Percentiles rank a stretch among this genome's conserved stretches.
phyloP scores from a whole-genome alignment of 2,888 invertebrate genomes.

The Odontothrips loti region DNA sequence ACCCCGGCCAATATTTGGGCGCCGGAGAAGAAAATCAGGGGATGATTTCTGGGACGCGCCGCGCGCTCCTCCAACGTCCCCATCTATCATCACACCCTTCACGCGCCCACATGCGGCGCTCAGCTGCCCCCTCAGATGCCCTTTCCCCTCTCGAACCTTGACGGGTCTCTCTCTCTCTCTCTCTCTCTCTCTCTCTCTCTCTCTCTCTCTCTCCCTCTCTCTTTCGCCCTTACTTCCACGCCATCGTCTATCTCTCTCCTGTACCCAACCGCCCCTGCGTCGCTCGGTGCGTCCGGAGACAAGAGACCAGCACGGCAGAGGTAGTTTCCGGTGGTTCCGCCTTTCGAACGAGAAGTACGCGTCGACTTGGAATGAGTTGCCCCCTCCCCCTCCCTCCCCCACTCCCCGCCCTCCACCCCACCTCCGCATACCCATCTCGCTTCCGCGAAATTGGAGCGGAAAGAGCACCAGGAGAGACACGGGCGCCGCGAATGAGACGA shows the following conservation, averaged over 20 bases:
- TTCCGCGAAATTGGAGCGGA: background rate
- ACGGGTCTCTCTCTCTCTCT: too few relatives aligned
- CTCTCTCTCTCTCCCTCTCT: background rate
- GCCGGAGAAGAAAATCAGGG: too few relatives aligned
- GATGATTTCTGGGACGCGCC: too few relatives aligned
- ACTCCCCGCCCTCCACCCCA: background rate
- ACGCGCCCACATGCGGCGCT: too few relatives aligned
- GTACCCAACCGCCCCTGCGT: background rate
- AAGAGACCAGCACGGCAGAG: background rate
- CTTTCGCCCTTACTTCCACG: background rate
- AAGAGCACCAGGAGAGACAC: background rate
- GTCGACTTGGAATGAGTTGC: constrained; percentile 8
- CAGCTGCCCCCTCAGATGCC: too few relatives aligned
- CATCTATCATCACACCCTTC: too few relatives aligned
- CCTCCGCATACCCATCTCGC: too few relatives aligned
- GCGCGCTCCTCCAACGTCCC: too few relatives aligned
- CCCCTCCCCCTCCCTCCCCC: background rate
- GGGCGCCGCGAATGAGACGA: background rate
- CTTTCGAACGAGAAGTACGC: constrained; percentile 1
- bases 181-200: too few relatives aligned
- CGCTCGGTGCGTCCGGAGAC: too few relatives aligned
- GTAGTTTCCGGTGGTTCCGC: background rate
- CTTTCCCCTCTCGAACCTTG: background rate
- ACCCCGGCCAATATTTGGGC: too few relatives aligned
- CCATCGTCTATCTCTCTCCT: background rate